phyloP scores from a whole-genome alignment of 2,888 invertebrate species.

The Agonum fuliginosum region DNA sequence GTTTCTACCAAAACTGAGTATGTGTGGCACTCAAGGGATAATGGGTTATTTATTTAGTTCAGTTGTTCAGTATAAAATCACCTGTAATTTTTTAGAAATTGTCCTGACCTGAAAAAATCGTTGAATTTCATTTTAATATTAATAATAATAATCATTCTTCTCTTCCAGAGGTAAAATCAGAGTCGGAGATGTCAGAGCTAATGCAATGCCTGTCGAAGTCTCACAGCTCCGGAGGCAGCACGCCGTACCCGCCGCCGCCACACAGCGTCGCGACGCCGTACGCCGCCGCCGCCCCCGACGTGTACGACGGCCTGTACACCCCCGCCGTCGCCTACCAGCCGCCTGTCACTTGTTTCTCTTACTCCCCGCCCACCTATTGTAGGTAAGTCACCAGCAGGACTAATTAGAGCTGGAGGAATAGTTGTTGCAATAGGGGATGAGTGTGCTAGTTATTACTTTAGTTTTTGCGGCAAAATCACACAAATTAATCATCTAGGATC shows the following conservation, averaged over 20 bases:
- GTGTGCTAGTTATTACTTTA: constrained; percentile 25
- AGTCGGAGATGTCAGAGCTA: constrained; percentile 67
- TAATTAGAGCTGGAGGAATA: constrained; percentile 7
- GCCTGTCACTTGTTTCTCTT: constrained; percentile 63
- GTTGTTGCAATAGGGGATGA: constrained; percentile 59
- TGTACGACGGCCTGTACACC: constrained; percentile 69
- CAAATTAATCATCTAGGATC: no score
- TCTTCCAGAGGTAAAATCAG: constrained; percentile 67
- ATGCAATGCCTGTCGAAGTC: constrained; percentile 68
- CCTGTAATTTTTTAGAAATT: no score
- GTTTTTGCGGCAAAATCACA: no score
- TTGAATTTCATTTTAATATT: no score
- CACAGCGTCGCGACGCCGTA: constrained; percentile 10
- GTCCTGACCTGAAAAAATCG: no score
- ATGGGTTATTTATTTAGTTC: no score
- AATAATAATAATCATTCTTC: no score
- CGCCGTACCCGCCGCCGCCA: constrained; percentile 17
- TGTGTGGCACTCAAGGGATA: no score
- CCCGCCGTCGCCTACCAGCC: constrained; percentile 66
- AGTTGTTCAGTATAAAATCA: no score
- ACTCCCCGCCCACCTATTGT: constrained; percentile 53
- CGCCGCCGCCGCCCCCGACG: constrained; percentile 65
- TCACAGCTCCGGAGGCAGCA: constrained; percentile 20
- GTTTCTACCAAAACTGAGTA: no score
- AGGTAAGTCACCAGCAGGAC: constrained; percentile 50